Evolutionary conservation across 2,888 invertebrate genomes (phyloP), one percentile per base, ranked within the genome.

Genomic region (Leptura quadrifasciata): DNA sequence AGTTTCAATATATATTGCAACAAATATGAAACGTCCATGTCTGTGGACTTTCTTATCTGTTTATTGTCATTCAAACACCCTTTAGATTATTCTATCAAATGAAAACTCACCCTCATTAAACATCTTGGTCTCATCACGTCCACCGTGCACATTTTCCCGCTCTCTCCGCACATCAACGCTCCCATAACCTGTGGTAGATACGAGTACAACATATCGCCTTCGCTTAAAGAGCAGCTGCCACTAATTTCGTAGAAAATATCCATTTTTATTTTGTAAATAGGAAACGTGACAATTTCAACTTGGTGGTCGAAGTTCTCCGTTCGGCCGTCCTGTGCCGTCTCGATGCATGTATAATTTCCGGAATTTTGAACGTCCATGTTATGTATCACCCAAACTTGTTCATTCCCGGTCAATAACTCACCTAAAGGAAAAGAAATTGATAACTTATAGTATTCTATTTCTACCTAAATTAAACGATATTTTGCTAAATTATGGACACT

Each of bases 271-370:
- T 86, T 86, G 76, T 88, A 89, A 9, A 84, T 83, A 0, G 89
- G 89, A 31, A 88, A 80, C 0, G 85, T 82, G 6, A 89, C 84
- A 0, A 89, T 82, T 35, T 86, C 85, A 24, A 89, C 35, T 72
- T 87, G 85, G 78, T 89, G 89, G n/a, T 80, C 78, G 69, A 82
- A 85, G 15, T 75, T 80, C 63, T 84, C 79, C 21, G 74, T 77
- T 52, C 81, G 78, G 10, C 76, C 80, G 8, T 80, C 65, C 24
- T 78, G 78, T 15, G 80, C 76, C 9, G 72, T 83, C 70, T 84
- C 81, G 0, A 82, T 83, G 76, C 89, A 89, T 3, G 88, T 88
- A 76, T 89, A 89, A 77, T 89, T 89, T 5, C 89, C 88, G 18
- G 85, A 83, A 68, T 88, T 86, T 79, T 88, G 86, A 15, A 87